phyloP scores from a whole-genome alignment of 2,888 invertebrate species.

The Chymomyza caudatula region DNA sequence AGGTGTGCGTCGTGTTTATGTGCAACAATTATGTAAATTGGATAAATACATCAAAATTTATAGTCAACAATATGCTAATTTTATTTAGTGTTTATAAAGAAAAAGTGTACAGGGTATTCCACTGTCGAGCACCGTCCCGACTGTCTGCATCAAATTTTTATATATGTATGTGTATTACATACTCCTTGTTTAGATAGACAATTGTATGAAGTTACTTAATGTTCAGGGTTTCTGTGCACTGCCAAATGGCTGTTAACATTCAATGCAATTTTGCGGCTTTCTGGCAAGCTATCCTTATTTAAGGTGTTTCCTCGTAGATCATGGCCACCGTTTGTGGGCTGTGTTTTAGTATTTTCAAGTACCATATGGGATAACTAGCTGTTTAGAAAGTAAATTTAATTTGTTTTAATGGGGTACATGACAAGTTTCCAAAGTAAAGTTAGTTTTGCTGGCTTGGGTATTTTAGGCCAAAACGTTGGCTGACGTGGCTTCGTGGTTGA shows the following conservation, averaged over 20 bases:
- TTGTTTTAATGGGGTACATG: not conserved
- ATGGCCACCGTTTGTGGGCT: not conserved
- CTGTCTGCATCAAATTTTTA: no score
- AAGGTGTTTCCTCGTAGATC: not conserved
- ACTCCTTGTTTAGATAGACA: not conserved
- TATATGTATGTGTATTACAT: not conserved
- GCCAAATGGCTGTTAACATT: conserved; percentile 70
- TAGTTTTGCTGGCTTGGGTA: no score
- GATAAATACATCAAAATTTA: no score
- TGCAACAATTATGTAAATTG: no score
- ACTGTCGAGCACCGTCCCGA: no score
- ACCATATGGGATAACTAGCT: not conserved
- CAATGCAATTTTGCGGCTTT: conserved; percentile 65
- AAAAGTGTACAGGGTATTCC: no score
- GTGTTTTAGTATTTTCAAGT: no score
- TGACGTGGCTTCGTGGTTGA: no score
- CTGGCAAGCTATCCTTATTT: not conserved
- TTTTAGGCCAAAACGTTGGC: no score
- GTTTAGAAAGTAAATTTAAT: not conserved
- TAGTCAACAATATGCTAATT: no score
- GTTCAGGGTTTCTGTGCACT: conserved; percentile 33
- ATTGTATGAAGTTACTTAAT: conserved; percentile 60
- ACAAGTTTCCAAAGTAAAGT: not conserved
- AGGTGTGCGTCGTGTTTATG: no score
- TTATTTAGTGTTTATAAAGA: no score